These are phyloP conservation scores for Tyto alba DNA, from an alignment of 2,113 vertebrate genomes.

Conservation along the genomic window DNA sequence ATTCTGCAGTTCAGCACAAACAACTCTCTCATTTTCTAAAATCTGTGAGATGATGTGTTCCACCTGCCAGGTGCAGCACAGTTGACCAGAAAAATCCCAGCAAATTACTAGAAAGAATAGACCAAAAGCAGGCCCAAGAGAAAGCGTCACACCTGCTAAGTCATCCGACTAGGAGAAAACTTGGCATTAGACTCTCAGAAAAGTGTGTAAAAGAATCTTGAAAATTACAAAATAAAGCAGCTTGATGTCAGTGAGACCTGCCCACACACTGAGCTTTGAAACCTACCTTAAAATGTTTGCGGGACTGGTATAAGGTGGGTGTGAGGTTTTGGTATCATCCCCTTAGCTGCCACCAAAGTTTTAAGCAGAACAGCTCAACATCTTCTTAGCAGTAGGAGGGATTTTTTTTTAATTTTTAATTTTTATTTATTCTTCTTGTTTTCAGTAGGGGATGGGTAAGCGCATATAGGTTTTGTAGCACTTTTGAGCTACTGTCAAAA, in stretches of 20 bases:
- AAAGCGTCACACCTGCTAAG: not conserved
- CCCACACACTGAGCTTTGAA: not conserved
- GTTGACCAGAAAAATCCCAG: not conserved
- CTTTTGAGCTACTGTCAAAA: not conserved
- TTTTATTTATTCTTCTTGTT: not conserved
- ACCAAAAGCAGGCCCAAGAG: not conserved
- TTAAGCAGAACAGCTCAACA: not conserved
- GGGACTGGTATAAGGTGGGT: not conserved
- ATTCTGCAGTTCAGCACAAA: conserved; percentile 13
- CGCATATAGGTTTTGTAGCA: not conserved
- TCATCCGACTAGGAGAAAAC: not conserved
- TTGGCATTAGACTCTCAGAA: not conserved
- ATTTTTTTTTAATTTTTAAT: not conserved
- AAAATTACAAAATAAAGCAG: not conserved
- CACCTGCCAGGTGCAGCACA: not conserved
- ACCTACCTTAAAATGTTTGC: not conserved
- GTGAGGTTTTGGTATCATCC: not conserved
- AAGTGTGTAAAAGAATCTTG: not conserved
- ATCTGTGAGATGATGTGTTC: not conserved
- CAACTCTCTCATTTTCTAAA: not conserved
- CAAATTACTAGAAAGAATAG: not conserved
- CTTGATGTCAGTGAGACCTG: not conserved
- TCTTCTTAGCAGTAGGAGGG: not conserved
- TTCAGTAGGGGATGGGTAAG: not conserved
- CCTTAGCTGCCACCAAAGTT: not conserved